Conservation (phyloP, 2,113 vertebrate genomes). For the Alaudala cheleensis region DNA sequence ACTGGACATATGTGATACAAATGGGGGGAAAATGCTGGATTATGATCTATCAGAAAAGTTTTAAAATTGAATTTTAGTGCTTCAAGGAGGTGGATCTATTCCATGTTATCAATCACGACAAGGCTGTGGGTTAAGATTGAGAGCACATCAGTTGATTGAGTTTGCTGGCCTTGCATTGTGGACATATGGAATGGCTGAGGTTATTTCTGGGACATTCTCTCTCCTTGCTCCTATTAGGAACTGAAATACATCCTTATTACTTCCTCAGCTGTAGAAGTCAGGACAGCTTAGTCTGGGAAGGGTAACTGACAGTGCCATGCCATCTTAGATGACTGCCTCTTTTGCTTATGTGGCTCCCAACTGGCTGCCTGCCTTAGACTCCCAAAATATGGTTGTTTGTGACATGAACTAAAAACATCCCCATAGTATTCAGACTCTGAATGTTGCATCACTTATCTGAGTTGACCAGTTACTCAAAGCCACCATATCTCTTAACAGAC, state of each 20-base stretch:
- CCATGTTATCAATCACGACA: not conserved
- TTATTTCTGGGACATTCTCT: not conserved
- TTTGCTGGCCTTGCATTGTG: not conserved
- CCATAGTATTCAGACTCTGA: not conserved
- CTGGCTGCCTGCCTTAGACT: not conserved
- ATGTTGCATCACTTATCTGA: not conserved
- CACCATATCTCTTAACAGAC: not conserved
- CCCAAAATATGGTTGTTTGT: not conserved
- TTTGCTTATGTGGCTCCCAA: not conserved
- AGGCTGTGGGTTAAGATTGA: not conserved
- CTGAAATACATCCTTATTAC: not conserved
- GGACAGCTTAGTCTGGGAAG: not conserved
- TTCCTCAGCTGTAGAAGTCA: not conserved
- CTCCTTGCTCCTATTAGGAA: not conserved
- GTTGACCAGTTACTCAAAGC: not conserved
- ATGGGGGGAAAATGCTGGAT: not conserved
- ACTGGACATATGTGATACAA: not conserved
- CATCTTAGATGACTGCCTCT: not conserved
- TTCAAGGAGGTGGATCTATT: not conserved
- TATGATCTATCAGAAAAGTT: not conserved
- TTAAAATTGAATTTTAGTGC: not conserved
- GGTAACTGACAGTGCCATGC: not conserved
- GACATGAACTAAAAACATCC: not conserved
- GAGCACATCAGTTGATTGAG: not conserved
- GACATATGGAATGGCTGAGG: not conserved